Base-by-base conservation (phyloP, 2,113 vertebrate species). In the Syngnathus scovelli region DNA sequence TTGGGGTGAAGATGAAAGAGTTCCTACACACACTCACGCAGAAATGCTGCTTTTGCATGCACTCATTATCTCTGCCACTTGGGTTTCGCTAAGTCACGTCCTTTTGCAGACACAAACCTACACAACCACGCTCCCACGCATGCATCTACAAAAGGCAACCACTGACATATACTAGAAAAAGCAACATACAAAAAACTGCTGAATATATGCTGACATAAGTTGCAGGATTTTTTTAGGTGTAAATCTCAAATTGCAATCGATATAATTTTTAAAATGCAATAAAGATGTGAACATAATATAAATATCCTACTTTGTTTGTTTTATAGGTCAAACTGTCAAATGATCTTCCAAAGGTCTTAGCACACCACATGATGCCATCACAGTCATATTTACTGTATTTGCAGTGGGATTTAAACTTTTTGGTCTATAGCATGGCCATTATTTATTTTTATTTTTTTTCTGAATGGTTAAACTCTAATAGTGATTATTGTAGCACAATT, bases 1-100 rank as follows among this genome's bases (percentile, higher is more conserved):
- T 66, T 84, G 78, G 85, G 82, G 77, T 84, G 77, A 87, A 86
- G 86, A 88, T 89, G 82, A 89, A 85, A 88, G 85, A 81, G 80
- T 86, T 83, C 78, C 78, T 89, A 79, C 79, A 81, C 83, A 79
- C 66, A 75, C 63, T 68, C 27, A 71, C 13, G 72, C 60, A 71
- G 62, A 43, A 67, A 65, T 70, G 38, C 55, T 82, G 75, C 74
- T 74, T 76, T 68, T 74, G 71, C 66, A 81, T 77, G 63, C 70
- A 78, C 56, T 76, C 70, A 79, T 74, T 78, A 77, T 70, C 52
- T 72, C 27, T 0, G 39, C 61, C 66, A 78, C 74, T 69, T 73
- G 64, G 55, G 54, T 56, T 64, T 77, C 33, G 36, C 48, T n/a
- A 72, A 69, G 69, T 72, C 62, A 69, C 67, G 71, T 70, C 74